Evolutionary conservation across 2,888 invertebrate species (phyloP), one percentile per base, ranked within the genome.

Genomic region (Dasysyrphus tricinctus): DNA sequence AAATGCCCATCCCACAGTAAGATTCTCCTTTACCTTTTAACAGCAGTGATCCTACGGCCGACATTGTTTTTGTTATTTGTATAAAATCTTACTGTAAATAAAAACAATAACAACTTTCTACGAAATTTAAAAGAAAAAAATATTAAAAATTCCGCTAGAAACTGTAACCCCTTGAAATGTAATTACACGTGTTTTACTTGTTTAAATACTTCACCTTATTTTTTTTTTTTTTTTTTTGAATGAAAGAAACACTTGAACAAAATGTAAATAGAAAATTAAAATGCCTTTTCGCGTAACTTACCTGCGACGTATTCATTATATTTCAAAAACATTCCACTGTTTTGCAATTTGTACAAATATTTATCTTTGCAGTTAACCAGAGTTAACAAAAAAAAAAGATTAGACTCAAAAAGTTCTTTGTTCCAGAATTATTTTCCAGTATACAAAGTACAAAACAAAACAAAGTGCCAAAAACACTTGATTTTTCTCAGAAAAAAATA

Each of bases 201-300:
- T 32, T 65, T 32, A 29, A n/a, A 29, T 75, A 24, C 14, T 54
- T 32, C 7, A 61, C 12, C 54, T 19, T 61, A 8, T 47, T 47
- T 37, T 56, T 19, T 65, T 9, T n/a, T 49, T 12, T 69, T 3
- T 75, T 69, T 42, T 42, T 61, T 59, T 19, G 14, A 37, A 37
- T 47, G 44, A 72, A 56, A 80, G 24, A 70, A 81, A 59, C 76
- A 72, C 77, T 72, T 72, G 77, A 77, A 56, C 51, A 44, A 69
- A n/a, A 77, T 57, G 72, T 77, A 77, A 70, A 70, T 39, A 80
- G 39, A 7, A 37, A 49, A 56, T 39, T 56, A 32, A 54, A 56
- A 54, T 70, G 12, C 29, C 57, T 47, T n/a, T 69, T 37, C 19
- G 1, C 44, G 44, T 54, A 54, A 54, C 54, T 39, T 32, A 14